phyloP scores from a whole-genome alignment of 1,140 invertebrate genomes.

The Drosophila gunungcola region DNA sequence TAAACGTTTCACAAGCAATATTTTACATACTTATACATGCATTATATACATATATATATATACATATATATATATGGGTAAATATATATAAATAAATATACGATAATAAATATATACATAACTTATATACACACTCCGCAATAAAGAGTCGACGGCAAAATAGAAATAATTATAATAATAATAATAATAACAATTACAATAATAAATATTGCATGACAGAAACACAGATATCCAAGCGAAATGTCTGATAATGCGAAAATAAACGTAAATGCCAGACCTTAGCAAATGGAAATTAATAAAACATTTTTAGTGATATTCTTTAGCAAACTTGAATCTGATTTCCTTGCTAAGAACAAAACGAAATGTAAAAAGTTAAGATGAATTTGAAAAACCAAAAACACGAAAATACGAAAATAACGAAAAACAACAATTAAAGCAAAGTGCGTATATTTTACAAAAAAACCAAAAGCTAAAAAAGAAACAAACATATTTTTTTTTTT shows the following conservation, averaged over 20 bases:
- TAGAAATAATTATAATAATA: conserved; percentile 13
- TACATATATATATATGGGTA: conserved; percentile 36
- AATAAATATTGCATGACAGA: conserved; percentile 19
- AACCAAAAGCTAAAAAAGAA: conserved; percentile 25
- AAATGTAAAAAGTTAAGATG: conserved; percentile 44
- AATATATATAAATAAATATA: conserved; percentile 41
- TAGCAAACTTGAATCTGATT: conserved; percentile 65
- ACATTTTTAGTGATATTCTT: conserved; percentile 73
- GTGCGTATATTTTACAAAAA: conserved; percentile 40
- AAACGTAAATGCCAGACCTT: conserved; percentile 5
- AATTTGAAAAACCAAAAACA: conserved; percentile 21
- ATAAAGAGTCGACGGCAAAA: conserved; percentile 39
- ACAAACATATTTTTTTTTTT: conserved; percentile 13
- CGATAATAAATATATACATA: conserved; percentile 50
- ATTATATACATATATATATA: conserved; percentile 54
- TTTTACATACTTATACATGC: conserved; percentile 71
- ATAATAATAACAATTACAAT: not conserved
- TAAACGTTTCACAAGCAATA: conserved; percentile 82
- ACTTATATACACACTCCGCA: conserved; percentile 47
- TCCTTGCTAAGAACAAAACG: conserved; percentile 56
- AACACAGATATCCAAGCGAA: conserved; percentile 28
- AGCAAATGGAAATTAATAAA: conserved; percentile 27
- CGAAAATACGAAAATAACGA: conserved; percentile 2
- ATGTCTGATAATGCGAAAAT: conserved; percentile 32
- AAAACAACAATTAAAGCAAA: conserved; percentile 29